Percentiles rank a stretch among this genome's conserved stretches.
phyloP scores from a whole-genome alignment of 2,797 vertebrate genomes.

The Margarornis squamiger region DNA sequence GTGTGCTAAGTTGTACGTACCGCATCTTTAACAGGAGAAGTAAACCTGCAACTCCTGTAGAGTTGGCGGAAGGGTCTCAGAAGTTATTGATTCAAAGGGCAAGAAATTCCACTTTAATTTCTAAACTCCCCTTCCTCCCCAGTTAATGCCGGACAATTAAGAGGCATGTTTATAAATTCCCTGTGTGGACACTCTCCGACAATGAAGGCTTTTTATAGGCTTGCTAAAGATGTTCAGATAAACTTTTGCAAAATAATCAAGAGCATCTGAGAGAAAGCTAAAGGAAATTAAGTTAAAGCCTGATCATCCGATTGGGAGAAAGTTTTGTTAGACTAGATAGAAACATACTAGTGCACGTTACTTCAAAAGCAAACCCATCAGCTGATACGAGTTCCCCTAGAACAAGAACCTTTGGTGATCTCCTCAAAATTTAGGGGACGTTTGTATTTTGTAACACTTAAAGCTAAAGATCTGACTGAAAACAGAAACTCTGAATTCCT shows the following conservation, averaged over 20 bases:
- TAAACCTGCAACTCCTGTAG: constrained; percentile 46
- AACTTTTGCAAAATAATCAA: constrained; percentile 67
- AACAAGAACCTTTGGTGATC: constrained; percentile 40
- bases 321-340: constrained; percentile 60
- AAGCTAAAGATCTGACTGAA: constrained; percentile 37
- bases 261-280: constrained; percentile 51
- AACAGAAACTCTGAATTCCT: constrained; percentile 51
- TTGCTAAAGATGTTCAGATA: constrained; percentile 26
- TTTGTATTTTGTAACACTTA: constrained; percentile 23
- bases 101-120: constrained; percentile 19
- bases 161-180: constrained; percentile 23
- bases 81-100: constrained; percentile 64
- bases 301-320: constrained; percentile 58
- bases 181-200: constrained; percentile 22
- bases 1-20: constrained; percentile 29
- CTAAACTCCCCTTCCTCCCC: not conserved
- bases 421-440: constrained; percentile 42
- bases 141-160: constrained; percentile 30
- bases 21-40: constrained; percentile 44
- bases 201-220: not conserved
- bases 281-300: constrained; percentile 69
- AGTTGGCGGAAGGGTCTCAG: constrained; percentile 35
- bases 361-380: constrained; percentile 28
- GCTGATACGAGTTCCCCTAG: constrained; percentile 40
- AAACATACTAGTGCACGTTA: not conserved